These are phyloP conservation scores for Seriola dumerili DNA, from an alignment of 2,113 vertebrate genomes.

Conservation along the genomic window DNA sequence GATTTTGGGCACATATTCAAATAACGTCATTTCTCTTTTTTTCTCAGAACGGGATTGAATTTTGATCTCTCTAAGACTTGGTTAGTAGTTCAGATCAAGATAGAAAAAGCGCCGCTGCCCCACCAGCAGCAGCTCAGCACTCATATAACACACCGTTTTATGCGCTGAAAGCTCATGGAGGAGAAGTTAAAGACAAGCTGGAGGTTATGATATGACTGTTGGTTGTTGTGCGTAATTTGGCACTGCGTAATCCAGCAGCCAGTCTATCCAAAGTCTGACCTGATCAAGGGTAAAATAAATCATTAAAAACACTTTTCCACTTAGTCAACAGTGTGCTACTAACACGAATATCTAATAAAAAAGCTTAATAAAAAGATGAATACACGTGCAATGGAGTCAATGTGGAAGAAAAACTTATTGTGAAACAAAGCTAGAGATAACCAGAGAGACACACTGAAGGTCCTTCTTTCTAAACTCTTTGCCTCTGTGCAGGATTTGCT, in stretches of 20 bases:
- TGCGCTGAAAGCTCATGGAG: slow-evolving; percentile 45
- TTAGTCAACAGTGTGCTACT: slow-evolving; percentile 16
- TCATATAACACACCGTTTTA: slow-evolving; percentile 31
- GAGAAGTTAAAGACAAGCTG: slow-evolving; percentile 57
- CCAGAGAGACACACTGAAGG: slow-evolving; percentile 10
- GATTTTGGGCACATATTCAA: slow-evolving; percentile 99
- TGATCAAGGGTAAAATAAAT: slow-evolving; percentile 36
- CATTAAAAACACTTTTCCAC: slow-evolving; percentile 48
- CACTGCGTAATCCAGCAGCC: slow-evolving; percentile 44
- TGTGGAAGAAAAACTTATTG: slow-evolving; percentile 30
- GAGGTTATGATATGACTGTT: slow-evolving; percentile 32
- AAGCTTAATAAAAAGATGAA: slow-evolving; percentile 4
- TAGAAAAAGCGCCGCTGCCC: slow-evolving; percentile 44
- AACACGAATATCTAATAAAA: slow-evolving; percentile 23
- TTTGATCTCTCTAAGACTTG: slow-evolving; percentile 83
- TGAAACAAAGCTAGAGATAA: slow-evolving; percentile 13
- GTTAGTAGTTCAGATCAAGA: slow-evolving; percentile 71
- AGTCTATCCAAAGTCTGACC: slow-evolving; percentile 33
- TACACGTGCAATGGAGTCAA: background rate
- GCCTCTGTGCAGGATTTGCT: slow-evolving; percentile 42
- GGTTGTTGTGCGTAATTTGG: slow-evolving; percentile 69
- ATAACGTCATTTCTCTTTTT: slow-evolving; percentile 98
- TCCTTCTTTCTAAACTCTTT: slow-evolving; percentile 1
- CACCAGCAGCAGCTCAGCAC: slow-evolving; percentile 54
- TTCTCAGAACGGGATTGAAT: slow-evolving; percentile 82